phyloP scores from a whole-genome alignment of 2,113 vertebrate species.

The Plecturocebus donacophilus region DNA sequence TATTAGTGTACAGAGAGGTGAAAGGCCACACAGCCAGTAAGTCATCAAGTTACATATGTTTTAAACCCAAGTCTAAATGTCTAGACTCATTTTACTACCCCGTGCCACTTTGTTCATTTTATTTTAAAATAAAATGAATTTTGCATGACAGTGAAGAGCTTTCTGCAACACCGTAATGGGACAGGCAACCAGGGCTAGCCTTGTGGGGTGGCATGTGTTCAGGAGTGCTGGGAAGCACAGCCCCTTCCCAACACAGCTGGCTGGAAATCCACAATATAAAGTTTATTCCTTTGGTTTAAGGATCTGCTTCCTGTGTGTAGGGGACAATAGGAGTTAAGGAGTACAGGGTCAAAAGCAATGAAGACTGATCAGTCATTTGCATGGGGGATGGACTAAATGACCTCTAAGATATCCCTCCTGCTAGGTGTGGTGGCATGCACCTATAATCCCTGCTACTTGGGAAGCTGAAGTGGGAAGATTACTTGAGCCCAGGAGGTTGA shows the following conservation, averaged over 20 bases:
- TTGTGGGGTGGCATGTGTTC: neutral
- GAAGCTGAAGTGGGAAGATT: too few species aligned
- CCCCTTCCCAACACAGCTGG: neutral
- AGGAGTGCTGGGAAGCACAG: neutral
- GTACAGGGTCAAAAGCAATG: neutral
- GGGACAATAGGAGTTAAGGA: neutral
- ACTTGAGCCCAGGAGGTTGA: too few species aligned
- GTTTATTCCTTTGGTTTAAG: constrained; percentile 38
- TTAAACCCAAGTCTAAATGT: constrained; percentile 67
- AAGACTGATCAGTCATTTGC: constrained; percentile 22
- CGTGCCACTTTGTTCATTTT: constrained; percentile 50
- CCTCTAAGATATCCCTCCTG: neutral
- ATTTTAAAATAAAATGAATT: constrained; percentile 59
- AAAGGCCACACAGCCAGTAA: constrained; percentile 52
- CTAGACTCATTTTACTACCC: constrained; percentile 42
- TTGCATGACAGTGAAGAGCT: neutral
- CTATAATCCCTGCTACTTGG: too few species aligned
- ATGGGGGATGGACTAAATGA: neutral
- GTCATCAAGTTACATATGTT: constrained; percentile 42
- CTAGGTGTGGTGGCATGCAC: too few species aligned
- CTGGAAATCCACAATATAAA: neutral
- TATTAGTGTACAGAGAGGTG: constrained; percentile 35
- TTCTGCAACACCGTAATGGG: neutral
- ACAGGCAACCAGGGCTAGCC: neutral
- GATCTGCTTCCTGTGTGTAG: neutral